Evolutionary conservation across 2,113 vertebrate species (phyloP), one percentile per base, ranked within the genome.

Genomic region (Brachyistius frenatus): DNA sequence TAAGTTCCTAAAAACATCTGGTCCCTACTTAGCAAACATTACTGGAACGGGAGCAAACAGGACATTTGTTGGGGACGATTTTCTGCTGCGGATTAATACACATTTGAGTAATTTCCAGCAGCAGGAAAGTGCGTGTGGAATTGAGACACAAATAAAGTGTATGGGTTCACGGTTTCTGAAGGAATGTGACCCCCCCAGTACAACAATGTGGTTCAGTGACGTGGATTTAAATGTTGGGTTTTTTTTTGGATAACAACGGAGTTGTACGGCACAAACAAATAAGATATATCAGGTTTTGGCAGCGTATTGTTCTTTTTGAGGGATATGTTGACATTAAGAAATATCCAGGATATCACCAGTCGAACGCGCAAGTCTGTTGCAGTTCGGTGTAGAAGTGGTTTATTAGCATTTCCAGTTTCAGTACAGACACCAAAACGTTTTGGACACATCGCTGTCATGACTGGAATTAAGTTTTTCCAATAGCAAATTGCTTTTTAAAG

Each of bases 181-280:
- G 56, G 47, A n/a, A 5, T 46, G 33, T 23, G 30, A 47, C 44
- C 23, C 23, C 41, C 16, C 0, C 60, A 30, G 52, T 0, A 67
- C 35, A 65, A 36, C 60, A 36, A 4, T 50, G 35, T 23, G 32
- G 32, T 44, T 9, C 41, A 44, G 41, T 44, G n/a, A 57, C 41
- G 52, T n/a, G 66, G 39, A 70, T 64, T 69, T 62, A 77, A 68
- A 15, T 23, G 7, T 33, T 23, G 23, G 23, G 23, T 23, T 23
- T 23, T 23, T 23, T 35, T 49, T 10, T 33, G 55, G 32, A 71
- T 32, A 61, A 71, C n/a, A 50, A 23, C 52, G 23, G 35, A 32
- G 10, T 58, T 61, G 33, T 61, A 13, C n/a, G 66, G 30, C 37
- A n/a, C 53, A 69, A 14, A 69, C 53, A 68, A 56, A 68, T 56